phyloP scores from a whole-genome alignment of 1,140 invertebrate species.

The Andrena cerasifolii region DNA sequence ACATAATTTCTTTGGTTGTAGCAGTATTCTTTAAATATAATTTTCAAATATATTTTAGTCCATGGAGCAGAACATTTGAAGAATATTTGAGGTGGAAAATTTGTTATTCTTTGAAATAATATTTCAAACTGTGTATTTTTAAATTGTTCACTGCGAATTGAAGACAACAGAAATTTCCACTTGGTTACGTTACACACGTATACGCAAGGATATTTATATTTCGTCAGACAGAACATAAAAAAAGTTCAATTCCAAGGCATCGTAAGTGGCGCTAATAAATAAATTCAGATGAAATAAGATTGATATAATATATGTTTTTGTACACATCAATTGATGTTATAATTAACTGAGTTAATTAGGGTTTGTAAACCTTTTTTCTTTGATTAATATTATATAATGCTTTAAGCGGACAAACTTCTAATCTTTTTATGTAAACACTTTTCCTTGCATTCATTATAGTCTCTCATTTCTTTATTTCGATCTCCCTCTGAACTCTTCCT shows the following conservation, averaged over 20 bases:
- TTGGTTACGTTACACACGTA: slow-evolving; percentile 25
- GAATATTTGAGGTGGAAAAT: neutral
- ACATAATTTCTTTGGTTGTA: slow-evolving; percentile 35
- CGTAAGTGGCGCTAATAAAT: slow-evolving; percentile 21
- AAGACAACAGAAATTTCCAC: slow-evolving; percentile 11
- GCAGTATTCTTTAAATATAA: slow-evolving; percentile 20
- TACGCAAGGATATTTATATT: slow-evolving; percentile 15
- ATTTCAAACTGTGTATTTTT: neutral
- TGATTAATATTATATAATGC: neutral
- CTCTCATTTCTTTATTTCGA: neutral
- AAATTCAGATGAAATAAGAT: slow-evolving; percentile 24
- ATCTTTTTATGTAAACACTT: neutral
- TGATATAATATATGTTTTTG: too few relatives aligned
- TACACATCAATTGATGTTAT: too few relatives aligned
- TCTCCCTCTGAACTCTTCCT: neutral
- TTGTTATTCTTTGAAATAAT: neutral
- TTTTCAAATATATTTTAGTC: slow-evolving; percentile 4
- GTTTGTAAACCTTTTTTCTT: neutral
- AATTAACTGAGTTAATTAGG: too few relatives aligned
- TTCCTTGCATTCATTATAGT: neutral
- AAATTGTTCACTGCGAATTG: neutral
- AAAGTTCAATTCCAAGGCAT: slow-evolving; percentile 35
- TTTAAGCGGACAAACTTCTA: neutral
- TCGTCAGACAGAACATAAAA: slow-evolving; percentile 4
- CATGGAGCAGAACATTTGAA: neutral